Percentiles rank a stretch among this genome's conserved stretches.
phyloP scores from a whole-genome alignment of 2,113 vertebrate genomes.

The Stegostoma tigrinum region DNA sequence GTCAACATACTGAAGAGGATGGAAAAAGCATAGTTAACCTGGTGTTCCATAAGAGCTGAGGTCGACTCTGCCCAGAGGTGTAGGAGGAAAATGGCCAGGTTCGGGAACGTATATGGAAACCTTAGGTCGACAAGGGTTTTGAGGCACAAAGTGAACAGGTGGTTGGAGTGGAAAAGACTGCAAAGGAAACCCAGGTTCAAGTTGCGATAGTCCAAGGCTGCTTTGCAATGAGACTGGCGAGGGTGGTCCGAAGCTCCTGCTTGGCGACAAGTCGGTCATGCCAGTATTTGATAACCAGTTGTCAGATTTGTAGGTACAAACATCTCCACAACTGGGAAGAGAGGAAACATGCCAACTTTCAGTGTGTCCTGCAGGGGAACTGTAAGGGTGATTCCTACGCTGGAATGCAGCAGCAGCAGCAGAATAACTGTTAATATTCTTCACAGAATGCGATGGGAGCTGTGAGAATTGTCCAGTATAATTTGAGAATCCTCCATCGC shows the following conservation, averaged over 20 bases:
- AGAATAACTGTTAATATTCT: not conserved
- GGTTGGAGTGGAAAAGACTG: not conserved
- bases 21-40: not conserved
- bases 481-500: not conserved
- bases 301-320: not conserved
- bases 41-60: not conserved
- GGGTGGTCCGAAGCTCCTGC: not conserved
- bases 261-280: not conserved
- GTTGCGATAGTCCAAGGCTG: not conserved
- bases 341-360: not conserved
- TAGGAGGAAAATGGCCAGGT: not conserved
- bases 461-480: not conserved
- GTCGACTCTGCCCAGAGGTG: not conserved
- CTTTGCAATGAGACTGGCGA: not conserved
- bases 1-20: not conserved
- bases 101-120: constrained; percentile 23
- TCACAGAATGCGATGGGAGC: not conserved
- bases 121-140: not conserved
- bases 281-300: not conserved
- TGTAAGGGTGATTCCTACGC: not conserved
- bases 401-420: not conserved
- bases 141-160: not conserved
- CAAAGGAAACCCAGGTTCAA: constrained; percentile 19
- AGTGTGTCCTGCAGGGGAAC: not conserved
- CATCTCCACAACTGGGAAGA: not conserved